Conservation (phyloP, 2,797 vertebrate genomes). For the Rhyacichthys aspro region DNA sequence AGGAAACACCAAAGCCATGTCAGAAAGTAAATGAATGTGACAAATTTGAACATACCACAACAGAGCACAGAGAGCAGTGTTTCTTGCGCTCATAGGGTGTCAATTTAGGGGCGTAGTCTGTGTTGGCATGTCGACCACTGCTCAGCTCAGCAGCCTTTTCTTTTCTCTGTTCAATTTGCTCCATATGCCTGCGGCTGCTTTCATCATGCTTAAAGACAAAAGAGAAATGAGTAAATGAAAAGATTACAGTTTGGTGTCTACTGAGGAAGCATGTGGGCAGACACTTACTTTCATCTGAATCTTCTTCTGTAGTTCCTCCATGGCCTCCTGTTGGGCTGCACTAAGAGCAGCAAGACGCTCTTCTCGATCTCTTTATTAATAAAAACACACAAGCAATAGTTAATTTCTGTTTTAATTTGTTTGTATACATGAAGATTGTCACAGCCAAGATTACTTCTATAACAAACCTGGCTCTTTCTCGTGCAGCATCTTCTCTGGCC, state of each 20-base stretch:
- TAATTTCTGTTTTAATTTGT: no score
- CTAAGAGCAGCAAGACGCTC: slow-evolving; percentile 95
- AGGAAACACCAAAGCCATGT: not conserved
- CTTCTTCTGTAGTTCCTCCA: slow-evolving; percentile 99
- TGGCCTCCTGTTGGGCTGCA: slow-evolving; percentile 96
- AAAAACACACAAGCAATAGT: no score
- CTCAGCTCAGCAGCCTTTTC: slow-evolving; percentile 98
- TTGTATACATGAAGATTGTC: not conserved
- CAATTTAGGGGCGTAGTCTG: slow-evolving; percentile 96
- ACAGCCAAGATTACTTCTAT: not conserved
- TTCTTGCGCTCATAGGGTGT: slow-evolving; percentile 97
- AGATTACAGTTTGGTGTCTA: slow-evolving; percentile 8
- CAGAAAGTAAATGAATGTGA: not conserved
- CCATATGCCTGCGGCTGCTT: slow-evolving; percentile 97
- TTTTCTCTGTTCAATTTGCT: slow-evolving; percentile 98
- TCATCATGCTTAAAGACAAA: slow-evolving; percentile 88
- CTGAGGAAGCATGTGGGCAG: not conserved
- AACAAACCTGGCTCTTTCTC: slow-evolving; percentile 93
- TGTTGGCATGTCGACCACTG: slow-evolving; percentile 94
- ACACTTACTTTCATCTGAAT: slow-evolving; percentile 93
- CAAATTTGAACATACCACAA: slow-evolving; percentile 81
- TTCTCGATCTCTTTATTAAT: slow-evolving; percentile 87
- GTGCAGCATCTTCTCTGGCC: slow-evolving; percentile 94
- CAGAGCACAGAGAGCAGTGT: slow-evolving; percentile 91
- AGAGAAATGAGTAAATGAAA: slow-evolving; percentile 25